Evolutionary conservation across 2,113 vertebrate species (phyloP).

Genomic region (Anseranas semipalmata): DNA sequence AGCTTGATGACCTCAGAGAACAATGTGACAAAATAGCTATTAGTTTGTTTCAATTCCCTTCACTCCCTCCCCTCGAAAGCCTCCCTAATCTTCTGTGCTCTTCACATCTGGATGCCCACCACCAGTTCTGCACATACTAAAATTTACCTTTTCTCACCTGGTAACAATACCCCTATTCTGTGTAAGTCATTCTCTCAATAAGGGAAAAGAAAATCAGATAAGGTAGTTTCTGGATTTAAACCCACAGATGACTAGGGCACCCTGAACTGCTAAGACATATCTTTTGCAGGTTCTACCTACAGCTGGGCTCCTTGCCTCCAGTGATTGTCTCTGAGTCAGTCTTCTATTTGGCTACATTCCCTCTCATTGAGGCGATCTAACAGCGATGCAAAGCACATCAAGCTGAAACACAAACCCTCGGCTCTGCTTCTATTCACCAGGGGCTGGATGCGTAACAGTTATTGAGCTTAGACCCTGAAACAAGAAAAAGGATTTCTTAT

Average conservation of each 20-base stretch:
- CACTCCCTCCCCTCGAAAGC: too few relatives aligned
- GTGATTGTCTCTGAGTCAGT: neutral
- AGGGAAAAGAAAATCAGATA: neutral
- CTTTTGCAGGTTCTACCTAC: neutral
- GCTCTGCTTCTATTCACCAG: slow-evolving; percentile 22
- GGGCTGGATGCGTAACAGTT: neutral
- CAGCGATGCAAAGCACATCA: neutral
- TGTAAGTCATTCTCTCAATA: neutral
- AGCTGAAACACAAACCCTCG: neutral
- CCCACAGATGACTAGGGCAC: neutral
- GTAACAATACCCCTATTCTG: neutral
- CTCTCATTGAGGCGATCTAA: neutral
- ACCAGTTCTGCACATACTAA: neutral
- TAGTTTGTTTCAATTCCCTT: neutral
- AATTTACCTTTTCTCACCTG: neutral
- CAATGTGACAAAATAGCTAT: rapidly evolving
- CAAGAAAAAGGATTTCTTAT: neutral
- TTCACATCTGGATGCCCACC: neutral
- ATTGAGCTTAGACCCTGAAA: neutral
- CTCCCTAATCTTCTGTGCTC: neutral
- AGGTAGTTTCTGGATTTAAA: neutral
- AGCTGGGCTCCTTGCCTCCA: neutral
- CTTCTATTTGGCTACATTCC: neutral
- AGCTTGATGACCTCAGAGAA: neutral
- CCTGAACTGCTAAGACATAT: neutral